These are phyloP conservation scores for Sinhomidia bicolor DNA, from an alignment of 2,888 invertebrate genomes.

Conservation along the genomic window DNA sequence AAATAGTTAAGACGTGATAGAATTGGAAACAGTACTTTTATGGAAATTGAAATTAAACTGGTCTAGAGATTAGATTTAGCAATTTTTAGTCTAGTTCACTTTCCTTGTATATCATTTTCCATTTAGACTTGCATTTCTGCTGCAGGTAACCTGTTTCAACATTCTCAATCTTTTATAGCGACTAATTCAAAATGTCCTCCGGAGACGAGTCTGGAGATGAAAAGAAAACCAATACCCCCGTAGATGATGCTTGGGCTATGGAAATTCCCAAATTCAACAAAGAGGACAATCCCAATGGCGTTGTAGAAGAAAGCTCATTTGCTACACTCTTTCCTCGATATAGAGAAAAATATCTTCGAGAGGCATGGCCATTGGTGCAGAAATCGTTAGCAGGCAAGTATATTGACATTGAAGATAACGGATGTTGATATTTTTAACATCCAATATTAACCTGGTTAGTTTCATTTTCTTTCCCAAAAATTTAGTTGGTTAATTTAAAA, in stretches of 20 bases:
- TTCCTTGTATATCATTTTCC: not conserved
- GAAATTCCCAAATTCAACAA: slow-evolving; percentile 93
- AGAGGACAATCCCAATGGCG: slow-evolving; percentile 93
- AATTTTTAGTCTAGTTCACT: not conserved
- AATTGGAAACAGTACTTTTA: not conserved
- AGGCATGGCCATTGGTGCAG: slow-evolving; percentile 97
- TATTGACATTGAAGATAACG: not conserved
- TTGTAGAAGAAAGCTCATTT: slow-evolving; percentile 97
- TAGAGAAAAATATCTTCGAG: slow-evolving; percentile 95
- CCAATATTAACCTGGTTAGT: too few relatives aligned
- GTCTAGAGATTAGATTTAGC: too few relatives aligned
- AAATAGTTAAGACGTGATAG: too few relatives aligned
- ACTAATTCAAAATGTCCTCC: slow-evolving; percentile 31
- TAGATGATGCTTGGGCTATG: slow-evolving; percentile 93
- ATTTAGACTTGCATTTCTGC: not conserved
- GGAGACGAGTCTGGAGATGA: slow-evolving; percentile 66
- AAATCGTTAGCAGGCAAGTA: slow-evolving; percentile 86
- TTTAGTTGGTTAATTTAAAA: not conserved
- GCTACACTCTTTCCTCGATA: slow-evolving; percentile 98
- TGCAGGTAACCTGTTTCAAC: not conserved
- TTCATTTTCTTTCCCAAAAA: too few relatives aligned
- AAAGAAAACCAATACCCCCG: slow-evolving; percentile 83
- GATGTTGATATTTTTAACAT: too few relatives aligned
- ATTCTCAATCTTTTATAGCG: too few relatives aligned
- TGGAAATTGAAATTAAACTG: too few relatives aligned